These are phyloP conservation scores for Percopsis omiscomaycus DNA, from an alignment of 2,797 vertebrate species.

Conservation along the genomic window DNA sequence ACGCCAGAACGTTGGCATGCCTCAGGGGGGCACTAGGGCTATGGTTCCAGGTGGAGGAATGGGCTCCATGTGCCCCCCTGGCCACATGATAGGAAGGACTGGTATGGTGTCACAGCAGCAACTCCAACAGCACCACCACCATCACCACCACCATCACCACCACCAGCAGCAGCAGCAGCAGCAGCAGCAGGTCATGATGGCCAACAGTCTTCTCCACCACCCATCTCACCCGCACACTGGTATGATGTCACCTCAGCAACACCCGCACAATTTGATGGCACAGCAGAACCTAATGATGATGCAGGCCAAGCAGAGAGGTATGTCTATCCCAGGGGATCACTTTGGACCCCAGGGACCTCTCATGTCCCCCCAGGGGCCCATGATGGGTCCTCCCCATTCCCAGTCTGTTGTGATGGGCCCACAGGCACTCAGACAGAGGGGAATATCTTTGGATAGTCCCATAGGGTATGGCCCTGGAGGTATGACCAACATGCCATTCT, in stretches of 20 bases:
- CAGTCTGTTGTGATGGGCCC: constrained; percentile 93
- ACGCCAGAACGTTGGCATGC: constrained; percentile 80
- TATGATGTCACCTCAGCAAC: constrained; percentile 86
- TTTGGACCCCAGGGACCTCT: constrained; percentile 88
- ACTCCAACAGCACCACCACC: constrained; percentile 72
- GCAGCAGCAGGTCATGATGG: constrained; percentile 83
- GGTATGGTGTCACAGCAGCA: constrained; percentile 86
- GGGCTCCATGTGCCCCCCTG: constrained; percentile 87
- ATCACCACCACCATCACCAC: constrained; percentile 70
- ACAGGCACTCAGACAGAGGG: constrained; percentile 91
- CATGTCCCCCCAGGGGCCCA: constrained; percentile 89
- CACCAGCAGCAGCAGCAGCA: constrained; percentile 65
- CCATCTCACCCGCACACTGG: constrained; percentile 76
- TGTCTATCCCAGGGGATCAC: constrained; percentile 88
- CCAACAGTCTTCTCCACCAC: constrained; percentile 83
- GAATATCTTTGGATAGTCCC: constrained; percentile 93
- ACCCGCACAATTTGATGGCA: constrained; percentile 90
- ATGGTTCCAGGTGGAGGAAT: constrained; percentile 74
- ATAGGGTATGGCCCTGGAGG: constrained; percentile 89
- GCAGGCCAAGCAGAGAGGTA: constrained; percentile 91
- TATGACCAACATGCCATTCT: constrained; percentile 95
- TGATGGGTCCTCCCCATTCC: constrained; percentile 87
- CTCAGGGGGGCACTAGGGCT: constrained; percentile 66
- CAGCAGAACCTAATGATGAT: constrained; percentile 99
- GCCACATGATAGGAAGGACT: constrained; percentile 95